These are phyloP conservation scores for Eucera pruinosa DNA, from an alignment of 2,888 invertebrate species.

Conservation along the genomic window DNA sequence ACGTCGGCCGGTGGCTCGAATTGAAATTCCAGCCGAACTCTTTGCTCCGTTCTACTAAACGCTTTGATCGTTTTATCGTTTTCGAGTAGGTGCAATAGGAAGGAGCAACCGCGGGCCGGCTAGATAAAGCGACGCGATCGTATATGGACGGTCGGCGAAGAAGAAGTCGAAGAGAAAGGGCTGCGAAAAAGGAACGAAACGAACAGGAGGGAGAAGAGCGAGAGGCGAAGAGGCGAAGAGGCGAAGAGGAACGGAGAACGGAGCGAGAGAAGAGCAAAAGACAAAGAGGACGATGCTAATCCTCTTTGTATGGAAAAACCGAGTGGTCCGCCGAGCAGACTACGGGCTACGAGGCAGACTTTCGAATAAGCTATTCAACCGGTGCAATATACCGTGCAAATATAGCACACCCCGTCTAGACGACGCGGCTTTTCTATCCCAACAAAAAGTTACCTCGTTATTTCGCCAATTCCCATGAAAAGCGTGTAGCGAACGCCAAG, in stretches of 20 bases:
- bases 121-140: not conserved
- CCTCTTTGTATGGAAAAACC: conserved; percentile 68
- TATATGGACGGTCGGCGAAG: conserved; percentile 1
- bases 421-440: conserved; percentile 60
- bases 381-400: conserved; percentile 71
- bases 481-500: not conserved
- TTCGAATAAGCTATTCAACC: conserved; percentile 70
- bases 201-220: no score
- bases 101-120: no score
- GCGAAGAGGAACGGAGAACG: no score
- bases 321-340: conserved; percentile 56
- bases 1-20: no score
- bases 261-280: conserved; percentile 1
- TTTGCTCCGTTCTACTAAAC: no score
- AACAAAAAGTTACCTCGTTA: conserved; percentile 72
- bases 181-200: not conserved
- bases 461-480: conserved; percentile 55
- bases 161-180: conserved; percentile 1
- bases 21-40: no score
- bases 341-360: conserved; percentile 62
- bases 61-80: no score
- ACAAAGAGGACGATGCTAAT: conserved; percentile 63
- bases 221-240: not conserved
- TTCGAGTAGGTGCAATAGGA: no score
- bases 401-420: conserved; percentile 72